Evolutionary conservation across 1,140 invertebrate genomes (phyloP), one percentile per base, ranked within the genome.

Genomic region (Drosophila hydei): DNA sequence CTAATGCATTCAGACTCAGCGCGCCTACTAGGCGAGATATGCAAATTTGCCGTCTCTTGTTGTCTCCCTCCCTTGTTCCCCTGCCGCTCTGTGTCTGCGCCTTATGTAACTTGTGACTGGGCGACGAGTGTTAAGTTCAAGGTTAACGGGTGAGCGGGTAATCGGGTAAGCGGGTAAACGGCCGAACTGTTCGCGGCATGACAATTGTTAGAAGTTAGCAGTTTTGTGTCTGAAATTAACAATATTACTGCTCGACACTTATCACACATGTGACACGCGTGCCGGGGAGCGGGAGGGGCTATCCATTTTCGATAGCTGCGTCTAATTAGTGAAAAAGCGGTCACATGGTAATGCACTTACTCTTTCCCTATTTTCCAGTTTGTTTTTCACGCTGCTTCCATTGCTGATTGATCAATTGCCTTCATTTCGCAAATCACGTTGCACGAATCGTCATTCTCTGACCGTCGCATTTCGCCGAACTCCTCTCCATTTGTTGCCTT

Each of bases 51-150:
- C 51, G 60, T 38, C 43, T 55, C 45, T 40, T 33, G 38, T 27
- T 27, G 25, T 27, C 25, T 3, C 19, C 40, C 19, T 59, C n/a
- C 23, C 33, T 14, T 50, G 21, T 51, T 40, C 58, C 19, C 2
- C 9, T 12, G 5, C 18, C 36, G n/a, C 21, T 23, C 48, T 19
- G 36, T 19, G 59, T 70, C 67, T 58, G 52, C 33, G 40, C 14
- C 40, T 72, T 68, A 68, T 61, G 64, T 61, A 72, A 72, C 63
- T 60, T 33, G 6, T 47, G 60, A 33, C 51, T 19, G 25, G 23
- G 23, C 23, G 43, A 43, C 21, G 43, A 50, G 42, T 33, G 60
- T 63, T 72, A 80, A 80, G 79, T 83, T 83, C 79, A 83, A 83
- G 79, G 79, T 78, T 75, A 65, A 25, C 58, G 27, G 9, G 25